phyloP scores from a whole-genome alignment of 2,888 invertebrate genomes.

The Amphipoea lucens region DNA sequence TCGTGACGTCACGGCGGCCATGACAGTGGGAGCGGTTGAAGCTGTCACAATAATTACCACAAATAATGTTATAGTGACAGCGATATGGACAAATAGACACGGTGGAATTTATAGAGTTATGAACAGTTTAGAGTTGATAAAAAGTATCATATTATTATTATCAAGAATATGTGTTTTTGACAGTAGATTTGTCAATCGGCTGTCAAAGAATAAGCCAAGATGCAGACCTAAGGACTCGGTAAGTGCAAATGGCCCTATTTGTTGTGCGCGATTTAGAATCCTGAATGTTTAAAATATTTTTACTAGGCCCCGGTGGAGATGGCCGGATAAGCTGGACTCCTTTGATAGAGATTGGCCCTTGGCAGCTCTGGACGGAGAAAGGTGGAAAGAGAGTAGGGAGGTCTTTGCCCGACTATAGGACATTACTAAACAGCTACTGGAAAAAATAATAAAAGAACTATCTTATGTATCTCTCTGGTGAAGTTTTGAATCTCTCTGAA shows the following conservation, averaged over 20 bases:
- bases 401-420: no score
- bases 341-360: no score
- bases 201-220: not conserved
- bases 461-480: not conserved
- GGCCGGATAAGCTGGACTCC: no score
- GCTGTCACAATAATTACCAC: slow-evolving; percentile 84
- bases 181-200: not conserved
- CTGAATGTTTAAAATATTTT: not conserved
- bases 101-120: slow-evolving; percentile 55
- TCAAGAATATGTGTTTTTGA: not conserved
- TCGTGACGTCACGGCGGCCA: slow-evolving; percentile 56
- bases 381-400: no score
- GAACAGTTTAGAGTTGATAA: slow-evolving; percentile 38
- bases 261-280: not conserved
- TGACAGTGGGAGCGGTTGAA: slow-evolving; percentile 65
- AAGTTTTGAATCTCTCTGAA: not conserved
- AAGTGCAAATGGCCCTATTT: no score
- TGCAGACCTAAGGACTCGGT: not conserved
- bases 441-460: no score
- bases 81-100: slow-evolving; percentile 71
- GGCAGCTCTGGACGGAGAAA: no score
- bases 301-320: no score
- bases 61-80: slow-evolving; percentile 79
- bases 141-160: not conserved
- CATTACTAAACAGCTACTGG: no score